phyloP scores from a whole-genome alignment of 37 sponge, comb jelly and placozoan species.

The Beroe ovata region DNA sequence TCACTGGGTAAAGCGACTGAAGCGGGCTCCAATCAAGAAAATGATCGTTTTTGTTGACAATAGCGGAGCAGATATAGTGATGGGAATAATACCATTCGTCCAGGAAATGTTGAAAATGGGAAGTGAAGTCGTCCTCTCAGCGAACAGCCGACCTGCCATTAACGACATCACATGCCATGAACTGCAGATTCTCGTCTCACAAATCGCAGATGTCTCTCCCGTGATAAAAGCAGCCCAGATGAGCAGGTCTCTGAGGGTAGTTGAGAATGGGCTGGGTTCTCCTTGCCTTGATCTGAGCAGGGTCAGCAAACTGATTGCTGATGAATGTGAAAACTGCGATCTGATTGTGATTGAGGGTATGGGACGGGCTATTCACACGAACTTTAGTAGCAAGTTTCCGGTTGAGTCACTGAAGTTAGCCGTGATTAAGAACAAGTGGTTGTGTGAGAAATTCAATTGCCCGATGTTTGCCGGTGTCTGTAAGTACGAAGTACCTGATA shows the following conservation, averaged over 20 bases:
- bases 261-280: constrained; percentile 66
- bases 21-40: constrained; percentile 25
- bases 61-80: constrained; percentile 68
- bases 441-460: constrained; percentile 66
- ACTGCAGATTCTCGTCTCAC: constrained; percentile 1
- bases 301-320: constrained; percentile 40
- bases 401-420: constrained; percentile 67
- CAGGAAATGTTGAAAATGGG: constrained; percentile 67
- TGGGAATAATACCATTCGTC: constrained; percentile 68
- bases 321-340: constrained; percentile 47
- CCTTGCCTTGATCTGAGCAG: constrained; percentile 69
- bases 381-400: constrained; percentile 30
- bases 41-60: constrained; percentile 69
- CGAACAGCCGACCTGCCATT: constrained; percentile 62
- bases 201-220: not conserved
- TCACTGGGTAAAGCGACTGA: constrained; percentile 65
- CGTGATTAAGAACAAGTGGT: constrained; percentile 69
- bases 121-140: constrained; percentile 67
- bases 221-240: not conserved
- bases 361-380: constrained; percentile 70
- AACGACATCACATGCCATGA: constrained; percentile 67
- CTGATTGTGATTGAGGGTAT: constrained; percentile 69
- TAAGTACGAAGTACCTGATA: constrained; percentile 64
- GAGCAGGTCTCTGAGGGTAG: constrained; percentile 12
- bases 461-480: constrained; percentile 64